Evolutionary conservation across 30 jellyfish, hydroid and myxozoan genomes (phyloP), one percentile per base, ranked within the genome.

Genomic region (Aurelia coerulea): DNA sequence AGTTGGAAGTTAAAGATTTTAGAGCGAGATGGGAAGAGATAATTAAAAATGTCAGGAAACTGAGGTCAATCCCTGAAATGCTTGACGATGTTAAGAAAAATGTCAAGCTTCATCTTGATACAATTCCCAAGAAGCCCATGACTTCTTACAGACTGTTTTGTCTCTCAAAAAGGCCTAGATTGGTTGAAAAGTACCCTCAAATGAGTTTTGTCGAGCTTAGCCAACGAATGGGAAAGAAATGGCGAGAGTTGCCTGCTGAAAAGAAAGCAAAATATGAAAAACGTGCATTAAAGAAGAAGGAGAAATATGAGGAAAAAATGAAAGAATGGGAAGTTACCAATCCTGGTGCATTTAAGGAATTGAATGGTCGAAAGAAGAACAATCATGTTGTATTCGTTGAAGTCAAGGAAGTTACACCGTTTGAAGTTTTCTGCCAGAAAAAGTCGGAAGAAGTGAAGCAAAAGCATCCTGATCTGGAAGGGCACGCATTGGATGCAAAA

Each of bases 11-110:
- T 10, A 56, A 42, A 15, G 71, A 34, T 11, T 74, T 73, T 5
- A 84, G 84, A 72, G 67, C 66, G 2, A 62, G 93, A 41, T 84
- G 93, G 93, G 93, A 84, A 5, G 81, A 84, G 16, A 46, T 84
- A 4, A 19, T 76, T 10, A 72, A 62, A 49, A 65, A 72, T 8
- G 93, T 84, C 5, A 65, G 93, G 15, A 73, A 73, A 54, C 2
- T 73, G 39, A 60, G 93, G 72, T 72, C 93, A n/a, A 87, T 84
- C 13, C 93, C 93, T 0, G 93, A 84, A 54, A 37, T 84, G 73
- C 49, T 74, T 9, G 82, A 73, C 9, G 93, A 84, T 73, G 86
- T 84, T 4, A 84, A 84, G 56, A 56, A 52, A 53, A 65, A 54
- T 42, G 54, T 73, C 73, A 65, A 84, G 29, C 51, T 60, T 41